Conservation (phyloP, 2,113 vertebrate species). For the Sinocyclocheilus rhinocerous region DNA sequence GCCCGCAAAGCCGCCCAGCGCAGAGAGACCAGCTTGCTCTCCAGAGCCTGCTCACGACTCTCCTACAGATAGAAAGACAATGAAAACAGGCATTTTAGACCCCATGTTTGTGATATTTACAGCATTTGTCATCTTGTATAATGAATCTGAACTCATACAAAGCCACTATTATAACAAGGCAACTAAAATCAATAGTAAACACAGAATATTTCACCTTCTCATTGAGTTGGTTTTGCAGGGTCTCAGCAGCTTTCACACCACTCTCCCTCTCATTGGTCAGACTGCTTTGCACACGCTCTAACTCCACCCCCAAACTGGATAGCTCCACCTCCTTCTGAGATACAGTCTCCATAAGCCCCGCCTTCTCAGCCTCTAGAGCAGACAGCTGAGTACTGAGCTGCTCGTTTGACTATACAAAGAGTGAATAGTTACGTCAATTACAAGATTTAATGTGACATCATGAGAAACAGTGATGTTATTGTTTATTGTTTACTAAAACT, state of each 20-base stretch:
- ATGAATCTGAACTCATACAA: not conserved
- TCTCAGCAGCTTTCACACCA: constrained; percentile 74
- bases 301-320: constrained; percentile 66
- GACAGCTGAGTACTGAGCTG: constrained; percentile 72
- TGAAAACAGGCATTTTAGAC: not conserved
- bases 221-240: constrained; percentile 78
- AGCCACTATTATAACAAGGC: not conserved
- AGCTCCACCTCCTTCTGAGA: constrained; percentile 74
- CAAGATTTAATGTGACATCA: not conserved
- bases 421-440: not conserved
- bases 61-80: constrained; percentile 74
- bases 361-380: constrained; percentile 76
- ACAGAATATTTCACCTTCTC: constrained; percentile 74
- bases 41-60: constrained; percentile 72
- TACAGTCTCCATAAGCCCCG: constrained; percentile 64
- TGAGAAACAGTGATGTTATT: not conserved
- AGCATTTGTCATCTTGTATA: not conserved
- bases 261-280: constrained; percentile 76
- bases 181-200: not conserved
- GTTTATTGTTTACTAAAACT: not conserved
- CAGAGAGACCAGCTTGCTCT: constrained; percentile 73
- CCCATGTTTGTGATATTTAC: not conserved
- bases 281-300: constrained; percentile 72
- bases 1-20: constrained; percentile 78
- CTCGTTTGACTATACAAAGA: constrained; percentile 68